Percentiles rank a stretch among this genome's conserved stretches.
Evolutionary conservation across 2,113 vertebrate genomes (phyloP).

Genomic region (Columbina picui): DNA sequence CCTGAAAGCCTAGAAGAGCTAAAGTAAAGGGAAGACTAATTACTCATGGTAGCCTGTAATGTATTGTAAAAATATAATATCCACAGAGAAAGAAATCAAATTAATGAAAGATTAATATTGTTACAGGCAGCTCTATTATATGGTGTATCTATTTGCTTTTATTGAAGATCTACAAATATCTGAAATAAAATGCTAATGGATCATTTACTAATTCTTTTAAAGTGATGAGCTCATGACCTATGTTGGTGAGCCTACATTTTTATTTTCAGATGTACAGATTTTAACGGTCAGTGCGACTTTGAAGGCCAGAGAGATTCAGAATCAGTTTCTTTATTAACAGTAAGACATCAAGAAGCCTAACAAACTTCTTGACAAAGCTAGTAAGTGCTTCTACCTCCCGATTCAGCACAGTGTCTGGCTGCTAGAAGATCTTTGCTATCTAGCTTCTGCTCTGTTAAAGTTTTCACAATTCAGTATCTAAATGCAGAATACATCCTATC

Average conservation of each 20-base stretch:
- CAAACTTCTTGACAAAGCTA: neutral
- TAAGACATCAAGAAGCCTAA: neutral
- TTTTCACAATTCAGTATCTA: neutral
- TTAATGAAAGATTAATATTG: slow-evolving; percentile 52
- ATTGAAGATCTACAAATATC: neutral
- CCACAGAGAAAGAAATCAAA: slow-evolving; percentile 8
- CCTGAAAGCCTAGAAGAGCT: neutral
- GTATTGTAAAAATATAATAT: neutral
- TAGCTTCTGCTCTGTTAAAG: neutral
- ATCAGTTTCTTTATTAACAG: neutral
- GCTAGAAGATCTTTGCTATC: neutral
- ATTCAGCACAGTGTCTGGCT: accelerated
- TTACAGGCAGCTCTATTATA: slow-evolving; percentile 26
- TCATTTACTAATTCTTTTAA: neutral
- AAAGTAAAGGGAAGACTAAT: neutral
- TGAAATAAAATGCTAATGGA: slow-evolving; percentile 1
- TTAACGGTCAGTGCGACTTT: neutral
- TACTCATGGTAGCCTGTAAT: neutral
- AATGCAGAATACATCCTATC: neutral
- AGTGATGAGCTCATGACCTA: neutral
- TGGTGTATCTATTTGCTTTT: neutral
- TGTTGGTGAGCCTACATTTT: accelerated
- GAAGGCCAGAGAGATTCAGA: neutral
- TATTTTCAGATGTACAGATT: neutral
- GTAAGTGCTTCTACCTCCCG: neutral